Evolutionary conservation across 1,140 invertebrate species (phyloP).

Genomic region (Heliconius hewitsoni): DNA sequence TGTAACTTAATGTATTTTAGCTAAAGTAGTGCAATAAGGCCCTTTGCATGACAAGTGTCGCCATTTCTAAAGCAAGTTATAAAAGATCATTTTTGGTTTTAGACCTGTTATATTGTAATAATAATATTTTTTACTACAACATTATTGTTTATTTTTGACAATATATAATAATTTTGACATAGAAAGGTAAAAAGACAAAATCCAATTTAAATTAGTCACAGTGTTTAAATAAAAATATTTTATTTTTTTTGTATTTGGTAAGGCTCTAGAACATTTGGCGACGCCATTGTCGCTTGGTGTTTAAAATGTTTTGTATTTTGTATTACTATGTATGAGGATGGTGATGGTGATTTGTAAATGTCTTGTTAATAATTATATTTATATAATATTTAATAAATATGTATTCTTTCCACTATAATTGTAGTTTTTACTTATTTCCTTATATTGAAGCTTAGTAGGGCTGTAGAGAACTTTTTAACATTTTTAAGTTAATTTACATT

Average conservation of each 20-base stretch:
- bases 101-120: too few relatives aligned
- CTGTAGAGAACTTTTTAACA: too few relatives aligned
- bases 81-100: too few relatives aligned
- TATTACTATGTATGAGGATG: conserved; percentile 41
- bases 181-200: too few relatives aligned
- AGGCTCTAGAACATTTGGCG: not conserved
- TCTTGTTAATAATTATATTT: conserved; percentile 70
- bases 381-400: conserved; percentile 74
- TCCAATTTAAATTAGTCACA: too few relatives aligned
- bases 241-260: not conserved
- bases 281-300: not conserved
- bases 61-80: not conserved
- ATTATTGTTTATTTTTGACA: too few relatives aligned
- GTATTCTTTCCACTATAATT: conserved; percentile 60
- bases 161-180: too few relatives aligned
- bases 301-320: conserved; percentile 31
- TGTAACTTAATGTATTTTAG: not conserved
- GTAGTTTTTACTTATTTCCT: not conserved
- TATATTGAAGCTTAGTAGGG: too few relatives aligned
- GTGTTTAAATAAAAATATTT: too few relatives aligned
- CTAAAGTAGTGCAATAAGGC: not conserved
- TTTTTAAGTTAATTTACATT: too few relatives aligned
- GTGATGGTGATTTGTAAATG: conserved; percentile 68
- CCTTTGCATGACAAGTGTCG: not conserved
- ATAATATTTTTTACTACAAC: too few relatives aligned